Evolutionary conservation across 1,140 invertebrate species (phyloP), one percentile per base, ranked within the genome.

Genomic region (Micrasema longulum): DNA sequence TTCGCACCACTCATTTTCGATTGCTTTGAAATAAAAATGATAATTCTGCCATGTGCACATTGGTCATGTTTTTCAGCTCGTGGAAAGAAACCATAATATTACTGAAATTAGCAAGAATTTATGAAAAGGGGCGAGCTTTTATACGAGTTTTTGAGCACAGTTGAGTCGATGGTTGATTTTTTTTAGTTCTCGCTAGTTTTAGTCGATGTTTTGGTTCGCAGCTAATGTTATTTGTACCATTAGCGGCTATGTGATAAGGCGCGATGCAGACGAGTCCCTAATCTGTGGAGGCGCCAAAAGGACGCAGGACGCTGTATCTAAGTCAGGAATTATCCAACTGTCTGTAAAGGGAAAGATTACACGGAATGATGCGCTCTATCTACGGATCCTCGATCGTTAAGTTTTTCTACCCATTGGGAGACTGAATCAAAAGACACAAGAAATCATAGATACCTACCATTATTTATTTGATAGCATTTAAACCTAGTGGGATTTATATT

Each of bases 261-360:
- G 38, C 23, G 41, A 12, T 45, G 41, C 38, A 60, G 12, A 47
- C 14, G 36, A 22, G 60, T 16, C 7, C 41, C 43, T 64, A 60
- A 64, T 64, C 60, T 64, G 43, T n/a, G 43, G n/a, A 47, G 60
- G 60, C 60, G 60, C 60, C 60, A 47, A 60, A 60, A 41, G 55
- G 55, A 41, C 18, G 36, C 12, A n/a, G 31, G 14, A 35, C 31
- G 6, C 55, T 18, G 55, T 60, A 60, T 38, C 55, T 12, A 14
- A 14, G 36, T 14, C 10, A 35, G 36, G 35, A 60, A 41, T 60
- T 60, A 60, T 60, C 55, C 55, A 22, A 41, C 36, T 35, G 55
- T 60, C 55, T 60, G 16, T 41, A 23, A 18, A 31, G 43, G 6
- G 16, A 11, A 20, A 60, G 55, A 60, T 60, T 60, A 60, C n/a